phyloP scores from a whole-genome alignment of 2,797 vertebrate species.

The Aulostomus chinensis region DNA sequence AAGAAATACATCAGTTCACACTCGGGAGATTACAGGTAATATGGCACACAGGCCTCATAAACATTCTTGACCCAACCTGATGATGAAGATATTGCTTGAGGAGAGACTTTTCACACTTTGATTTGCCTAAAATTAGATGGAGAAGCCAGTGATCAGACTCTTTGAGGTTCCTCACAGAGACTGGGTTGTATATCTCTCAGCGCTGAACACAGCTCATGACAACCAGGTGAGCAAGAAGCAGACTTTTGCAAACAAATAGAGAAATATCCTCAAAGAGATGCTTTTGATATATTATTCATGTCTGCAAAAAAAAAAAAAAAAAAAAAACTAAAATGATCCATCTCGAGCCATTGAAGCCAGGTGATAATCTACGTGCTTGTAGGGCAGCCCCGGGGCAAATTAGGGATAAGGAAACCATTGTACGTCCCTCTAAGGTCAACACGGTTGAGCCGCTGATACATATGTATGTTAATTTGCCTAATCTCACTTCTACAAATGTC shows the following conservation, averaged over 20 bases:
- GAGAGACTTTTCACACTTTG: slow-evolving; percentile 86
- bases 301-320: slow-evolving; percentile 24
- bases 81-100: slow-evolving; percentile 82
- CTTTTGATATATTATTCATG: slow-evolving; percentile 79
- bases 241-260: slow-evolving; percentile 68
- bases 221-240: slow-evolving; percentile 67
- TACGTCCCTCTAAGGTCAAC: slow-evolving; percentile 77
- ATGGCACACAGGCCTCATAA: slow-evolving; percentile 79
- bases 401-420: slow-evolving; percentile 73
- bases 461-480: slow-evolving; percentile 83
- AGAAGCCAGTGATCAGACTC: slow-evolving; percentile 74
- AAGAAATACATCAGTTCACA: slow-evolving; percentile 74
- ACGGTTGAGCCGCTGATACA: slow-evolving; percentile 77
- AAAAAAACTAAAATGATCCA: slow-evolving; percentile 70
- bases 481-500: slow-evolving; percentile 82
- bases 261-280: slow-evolving; percentile 66
- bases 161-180: slow-evolving; percentile 78
- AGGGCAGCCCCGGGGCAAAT: slow-evolving; percentile 71
- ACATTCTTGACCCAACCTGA: slow-evolving; percentile 80
- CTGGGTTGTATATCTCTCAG: slow-evolving; percentile 55
- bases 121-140: slow-evolving; percentile 84
- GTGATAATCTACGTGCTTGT: slow-evolving; percentile 76
- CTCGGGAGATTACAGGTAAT: slow-evolving; percentile 84
- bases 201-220: slow-evolving; percentile 45
- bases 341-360: slow-evolving; percentile 76